Evolutionary conservation across 2,113 vertebrate genomes (phyloP).

Genomic region (Tylochromis polylepis): DNA sequence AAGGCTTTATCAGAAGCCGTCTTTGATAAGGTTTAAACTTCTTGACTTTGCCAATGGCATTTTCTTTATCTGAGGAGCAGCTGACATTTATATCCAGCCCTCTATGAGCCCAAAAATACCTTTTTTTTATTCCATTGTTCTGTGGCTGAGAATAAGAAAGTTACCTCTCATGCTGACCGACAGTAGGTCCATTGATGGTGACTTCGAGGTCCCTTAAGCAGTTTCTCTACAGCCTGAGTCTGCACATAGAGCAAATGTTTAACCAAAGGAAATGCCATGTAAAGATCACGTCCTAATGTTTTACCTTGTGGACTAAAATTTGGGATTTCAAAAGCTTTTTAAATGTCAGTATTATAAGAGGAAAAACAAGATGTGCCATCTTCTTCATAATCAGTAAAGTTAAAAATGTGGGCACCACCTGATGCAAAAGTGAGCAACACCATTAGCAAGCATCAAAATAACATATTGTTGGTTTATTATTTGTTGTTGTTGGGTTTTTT

Average conservation of each 20-base stretch:
- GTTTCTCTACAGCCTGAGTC: slow-evolving; percentile 1
- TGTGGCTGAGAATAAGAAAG: slow-evolving; percentile 14
- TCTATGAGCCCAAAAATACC: slow-evolving; percentile 31
- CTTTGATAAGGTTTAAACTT: slow-evolving; percentile 46
- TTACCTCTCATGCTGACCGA: slow-evolving; percentile 10
- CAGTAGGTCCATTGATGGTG: slow-evolving; percentile 22
- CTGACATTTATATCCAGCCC: slow-evolving; percentile 58
- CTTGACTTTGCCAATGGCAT: slow-evolving; percentile 40
- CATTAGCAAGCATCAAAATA: not conserved
- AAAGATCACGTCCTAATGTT: slow-evolving; percentile 34
- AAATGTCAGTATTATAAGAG: slow-evolving; percentile 33
- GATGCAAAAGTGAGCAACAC: not conserved
- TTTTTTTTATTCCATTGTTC: slow-evolving; percentile 35
- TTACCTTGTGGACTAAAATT: slow-evolving; percentile 18
- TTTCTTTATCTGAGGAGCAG: slow-evolving; percentile 31
- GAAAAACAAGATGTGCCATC: not conserved
- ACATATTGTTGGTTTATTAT: not conserved
- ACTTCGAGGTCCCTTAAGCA: slow-evolving; percentile 34
- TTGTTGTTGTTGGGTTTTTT: accelerated
- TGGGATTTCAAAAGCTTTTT: slow-evolving; percentile 24
- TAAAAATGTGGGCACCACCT: not conserved
- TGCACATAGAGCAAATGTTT: slow-evolving; percentile 34
- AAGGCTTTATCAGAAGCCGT: slow-evolving; percentile 17
- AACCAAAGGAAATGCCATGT: slow-evolving; percentile 45
- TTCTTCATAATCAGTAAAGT: not conserved